Conservation (phyloP, 2,888 invertebrate genomes). For the Acanthosepion esculentum region DNA sequence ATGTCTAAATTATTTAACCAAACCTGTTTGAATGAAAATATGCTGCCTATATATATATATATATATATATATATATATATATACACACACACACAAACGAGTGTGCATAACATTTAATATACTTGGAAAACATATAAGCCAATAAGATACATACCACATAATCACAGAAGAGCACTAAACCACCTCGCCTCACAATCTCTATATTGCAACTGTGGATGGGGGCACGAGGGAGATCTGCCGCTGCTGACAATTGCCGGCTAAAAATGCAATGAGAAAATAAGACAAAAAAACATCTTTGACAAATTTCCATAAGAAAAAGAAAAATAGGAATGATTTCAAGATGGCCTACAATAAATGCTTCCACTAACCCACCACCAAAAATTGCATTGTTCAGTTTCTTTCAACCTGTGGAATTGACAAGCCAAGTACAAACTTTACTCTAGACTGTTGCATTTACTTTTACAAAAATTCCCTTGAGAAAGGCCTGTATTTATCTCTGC, state of each 20-base stretch:
- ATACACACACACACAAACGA: neutral
- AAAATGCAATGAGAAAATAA: neutral
- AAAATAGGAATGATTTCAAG: neutral
- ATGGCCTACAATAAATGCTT: neutral
- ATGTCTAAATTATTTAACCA: too few species aligned
- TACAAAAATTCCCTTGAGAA: too few species aligned
- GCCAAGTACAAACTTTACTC: too few species aligned
- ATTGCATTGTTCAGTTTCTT: too few species aligned
- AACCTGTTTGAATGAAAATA: too few species aligned
- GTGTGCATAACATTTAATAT: too few species aligned
- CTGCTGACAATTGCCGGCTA: constrained; percentile 38
- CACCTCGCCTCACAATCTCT: constrained; percentile 82
- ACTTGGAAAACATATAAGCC: too few species aligned
- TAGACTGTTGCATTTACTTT: too few species aligned
- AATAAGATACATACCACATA: constrained; percentile 81
- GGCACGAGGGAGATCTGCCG: constrained; percentile 50
- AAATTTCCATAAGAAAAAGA: neutral
- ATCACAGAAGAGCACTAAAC: constrained; percentile 85
- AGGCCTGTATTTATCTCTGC: too few species aligned
- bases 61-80: neutral
- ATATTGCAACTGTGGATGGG: constrained; percentile 76
- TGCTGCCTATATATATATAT: neutral
- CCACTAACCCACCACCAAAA: neutral
- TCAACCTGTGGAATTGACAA: too few species aligned
- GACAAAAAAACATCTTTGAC: neutral